phyloP scores from a whole-genome alignment of 2,113 vertebrate genomes.

The Hystrix cristata region DNA sequence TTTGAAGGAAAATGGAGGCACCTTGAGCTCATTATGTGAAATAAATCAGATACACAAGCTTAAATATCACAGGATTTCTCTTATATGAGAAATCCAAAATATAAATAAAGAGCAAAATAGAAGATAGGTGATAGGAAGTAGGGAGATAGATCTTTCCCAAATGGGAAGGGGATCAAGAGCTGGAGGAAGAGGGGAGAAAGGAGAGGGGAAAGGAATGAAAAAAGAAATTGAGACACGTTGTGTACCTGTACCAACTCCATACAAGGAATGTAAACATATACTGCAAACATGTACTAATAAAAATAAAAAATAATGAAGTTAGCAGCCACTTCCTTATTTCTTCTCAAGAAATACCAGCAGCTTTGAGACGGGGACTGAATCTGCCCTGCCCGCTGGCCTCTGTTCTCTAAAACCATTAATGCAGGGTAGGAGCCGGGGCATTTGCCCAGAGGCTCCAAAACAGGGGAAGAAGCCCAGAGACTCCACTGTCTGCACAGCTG shows the following conservation, averaged over 20 bases:
- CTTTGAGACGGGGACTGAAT: neutral
- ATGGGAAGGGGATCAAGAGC: neutral
- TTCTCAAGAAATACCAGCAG: neutral
- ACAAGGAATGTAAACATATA: neutral
- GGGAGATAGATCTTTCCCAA: neutral
- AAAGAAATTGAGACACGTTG: neutral
- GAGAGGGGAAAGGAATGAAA: neutral
- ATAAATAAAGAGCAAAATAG: neutral
- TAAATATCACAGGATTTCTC: neutral
- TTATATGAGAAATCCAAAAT: neutral
- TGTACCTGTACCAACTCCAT: neutral
- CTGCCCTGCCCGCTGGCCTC: neutral
- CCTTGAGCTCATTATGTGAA: neutral
- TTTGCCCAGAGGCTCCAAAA: too few relatives aligned
- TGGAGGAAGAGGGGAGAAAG: neutral
- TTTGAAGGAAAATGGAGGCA: neutral
- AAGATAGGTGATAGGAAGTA: neutral
- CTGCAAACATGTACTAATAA: neutral
- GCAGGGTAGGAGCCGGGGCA: neutral
- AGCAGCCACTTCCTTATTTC: neutral
- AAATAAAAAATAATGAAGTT: neutral
- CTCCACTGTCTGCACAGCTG: neutral
- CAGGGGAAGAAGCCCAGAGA: neutral
- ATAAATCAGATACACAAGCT: neutral
- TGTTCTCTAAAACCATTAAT: neutral